Conservation (phyloP, 2,113 vertebrate genomes). For the Neotragus moschatus region DNA sequence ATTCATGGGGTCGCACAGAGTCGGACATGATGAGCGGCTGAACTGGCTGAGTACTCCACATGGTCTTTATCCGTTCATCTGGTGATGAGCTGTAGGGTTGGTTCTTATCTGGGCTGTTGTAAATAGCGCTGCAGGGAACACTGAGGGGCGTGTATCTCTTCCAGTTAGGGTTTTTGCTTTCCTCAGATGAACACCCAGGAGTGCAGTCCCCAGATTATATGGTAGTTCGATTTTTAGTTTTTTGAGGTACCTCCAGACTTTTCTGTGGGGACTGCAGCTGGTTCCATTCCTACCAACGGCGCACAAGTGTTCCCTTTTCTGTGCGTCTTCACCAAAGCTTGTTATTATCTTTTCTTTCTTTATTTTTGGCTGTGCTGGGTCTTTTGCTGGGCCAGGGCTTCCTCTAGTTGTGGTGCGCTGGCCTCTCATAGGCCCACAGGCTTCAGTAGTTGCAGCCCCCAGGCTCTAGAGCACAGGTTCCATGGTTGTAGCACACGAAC, state of each 20-base stretch:
- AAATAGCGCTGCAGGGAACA: neutral
- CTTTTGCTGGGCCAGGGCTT: neutral
- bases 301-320: neutral
- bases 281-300: neutral
- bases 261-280: too few species aligned
- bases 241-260: neutral
- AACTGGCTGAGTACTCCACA: neutral
- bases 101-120: neutral
- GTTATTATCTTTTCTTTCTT: neutral
- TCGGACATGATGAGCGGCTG: rapidly evolving
- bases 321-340: neutral
- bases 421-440: neutral
- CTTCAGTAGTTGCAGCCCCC: neutral
- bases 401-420: rapidly evolving
- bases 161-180: neutral
- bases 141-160: neutral
- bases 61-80: neutral
- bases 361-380: neutral
- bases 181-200: neutral
- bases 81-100: neutral
- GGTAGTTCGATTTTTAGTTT: neutral
- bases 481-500: rapidly evolving
- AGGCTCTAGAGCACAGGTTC: neutral
- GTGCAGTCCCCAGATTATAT: neutral
- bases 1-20: neutral